Evolutionary conservation across 1,140 invertebrate species (phyloP), one percentile per base, ranked within the genome.

Genomic region (Cyphomyrmex costatus): DNA sequence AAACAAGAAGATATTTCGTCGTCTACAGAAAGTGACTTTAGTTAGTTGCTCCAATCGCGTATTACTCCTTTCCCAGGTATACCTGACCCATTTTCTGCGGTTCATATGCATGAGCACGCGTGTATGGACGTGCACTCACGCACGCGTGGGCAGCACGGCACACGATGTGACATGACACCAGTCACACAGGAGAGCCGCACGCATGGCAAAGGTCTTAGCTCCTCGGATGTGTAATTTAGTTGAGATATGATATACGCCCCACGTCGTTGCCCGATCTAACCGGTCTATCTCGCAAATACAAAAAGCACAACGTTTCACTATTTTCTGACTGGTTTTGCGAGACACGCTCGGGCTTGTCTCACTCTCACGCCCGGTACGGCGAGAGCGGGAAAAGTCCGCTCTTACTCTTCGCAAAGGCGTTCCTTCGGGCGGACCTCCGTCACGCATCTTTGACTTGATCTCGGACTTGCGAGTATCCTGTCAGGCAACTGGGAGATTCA

Each of bases 281-380:
- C 30, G 51, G 7, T 10, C n/a, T 60, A 33, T 51, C 46, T 53
- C 24, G 4, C 14, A 12, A 42, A 63, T 56, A 85, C 71, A 85
- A 68, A 89, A 91, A 92, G 84, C 53, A n/a, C 33, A 46, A 66
- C 88, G 82, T 93, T 93, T 93, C 89, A 91, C 91, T 89, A 66
- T 92, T 93, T 92, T 87, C 90, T 86, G 86, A 92, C 91, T 77
- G 82, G 89, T 92, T 92, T 61, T 58, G 68, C 79, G 51, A 78
- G 79, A 76, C 88, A 93, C 86, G 91, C 88, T 91, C 86, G 86
- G 76, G 63, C 60, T 86, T 70, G 51, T 80, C 85, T 91, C 87
- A 79, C 83, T 91, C 87, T 91, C 89, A 79, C 66, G 68, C 56
- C 51, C 33, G 86, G 71, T 60, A 53, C 30, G 12, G 85, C 76